Evolutionary conservation across 2,888 invertebrate genomes (phyloP).

Genomic region (Epinotia demarniana): DNA sequence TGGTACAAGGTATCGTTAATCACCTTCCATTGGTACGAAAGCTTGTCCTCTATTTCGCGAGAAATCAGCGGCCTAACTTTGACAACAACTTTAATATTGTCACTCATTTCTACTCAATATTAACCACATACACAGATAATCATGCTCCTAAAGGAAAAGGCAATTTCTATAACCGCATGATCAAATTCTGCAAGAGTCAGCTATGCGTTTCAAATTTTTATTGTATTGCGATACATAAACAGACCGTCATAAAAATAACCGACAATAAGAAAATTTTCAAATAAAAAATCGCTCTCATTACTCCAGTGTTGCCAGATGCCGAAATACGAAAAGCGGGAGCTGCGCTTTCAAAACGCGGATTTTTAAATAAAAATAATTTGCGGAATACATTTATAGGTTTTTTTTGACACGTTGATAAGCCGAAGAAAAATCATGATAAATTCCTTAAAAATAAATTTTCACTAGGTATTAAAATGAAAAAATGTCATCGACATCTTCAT

Average conservation of each 20-base stretch:
- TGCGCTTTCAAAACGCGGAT: too few species aligned
- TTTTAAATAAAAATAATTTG: too few species aligned
- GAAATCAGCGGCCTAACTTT: conserved; percentile 88
- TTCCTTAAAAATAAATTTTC: too few species aligned
- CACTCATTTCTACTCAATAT: conserved; percentile 78
- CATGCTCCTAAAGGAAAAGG: neutral
- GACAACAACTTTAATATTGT: conserved; percentile 90
- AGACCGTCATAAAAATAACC: conserved; percentile 51
- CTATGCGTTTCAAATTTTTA: conserved; percentile 27
- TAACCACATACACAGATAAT: conserved; percentile 45
- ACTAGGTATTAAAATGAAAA: too few species aligned
- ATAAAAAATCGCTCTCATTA: conserved; percentile 29
- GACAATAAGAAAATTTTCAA: conserved; percentile 48
- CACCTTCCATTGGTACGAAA: conserved; percentile 85
- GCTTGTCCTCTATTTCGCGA: conserved; percentile 86
- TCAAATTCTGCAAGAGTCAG: conserved; percentile 25
- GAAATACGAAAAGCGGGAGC: too few species aligned
- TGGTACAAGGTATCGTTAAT: conserved; percentile 85
- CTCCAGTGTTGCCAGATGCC: too few species aligned
- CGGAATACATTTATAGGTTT: too few species aligned
- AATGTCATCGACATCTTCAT: too few species aligned
- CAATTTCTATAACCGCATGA: conserved; percentile 14
- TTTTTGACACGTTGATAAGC: too few species aligned
- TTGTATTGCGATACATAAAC: conserved; percentile 31
- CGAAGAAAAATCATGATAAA: too few species aligned